These are phyloP conservation scores for Microtus richardsoni DNA, from an alignment of 2,113 vertebrate genomes.

Conservation along the genomic window DNA sequence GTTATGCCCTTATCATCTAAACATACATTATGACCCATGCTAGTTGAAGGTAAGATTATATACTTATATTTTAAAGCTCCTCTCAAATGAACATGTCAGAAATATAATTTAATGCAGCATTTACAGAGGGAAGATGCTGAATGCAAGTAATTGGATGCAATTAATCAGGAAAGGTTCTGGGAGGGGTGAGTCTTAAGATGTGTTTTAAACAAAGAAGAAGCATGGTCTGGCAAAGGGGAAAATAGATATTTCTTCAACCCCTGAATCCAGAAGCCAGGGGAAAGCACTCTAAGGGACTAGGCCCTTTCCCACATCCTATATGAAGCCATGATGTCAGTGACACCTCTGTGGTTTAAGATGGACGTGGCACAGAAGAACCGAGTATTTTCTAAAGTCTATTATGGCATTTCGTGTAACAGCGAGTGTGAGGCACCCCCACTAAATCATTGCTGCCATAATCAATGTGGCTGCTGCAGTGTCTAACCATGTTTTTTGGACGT, in stretches of 20 bases:
- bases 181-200: neutral
- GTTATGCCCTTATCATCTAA: neutral
- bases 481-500: constrained; percentile 75
- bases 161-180: constrained; percentile 35
- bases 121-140: neutral
- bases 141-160: constrained; percentile 3
- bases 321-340: constrained; percentile 25
- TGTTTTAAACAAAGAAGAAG: constrained; percentile 22
- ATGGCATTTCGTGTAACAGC: constrained; percentile 69
- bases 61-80: neutral
- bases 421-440: constrained; percentile 69
- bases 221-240: neutral
- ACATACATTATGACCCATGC: neutral
- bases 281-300: neutral
- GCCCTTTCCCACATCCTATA: neutral
- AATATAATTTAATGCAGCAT: constrained; percentile 24
- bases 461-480: constrained; percentile 76
- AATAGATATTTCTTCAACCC: neutral
- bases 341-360: constrained; percentile 34
- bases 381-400: constrained; percentile 70
- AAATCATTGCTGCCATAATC: constrained; percentile 82
- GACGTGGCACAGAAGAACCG: constrained; percentile 34
- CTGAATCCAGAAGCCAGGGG: neutral
- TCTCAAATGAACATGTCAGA: constrained; percentile 38
- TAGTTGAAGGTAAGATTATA: neutral